Percentiles rank a stretch among this genome's conserved stretches.
Conservation (phyloP, 2,797 vertebrate genomes). For the Catostomus latipinnis region DNA sequence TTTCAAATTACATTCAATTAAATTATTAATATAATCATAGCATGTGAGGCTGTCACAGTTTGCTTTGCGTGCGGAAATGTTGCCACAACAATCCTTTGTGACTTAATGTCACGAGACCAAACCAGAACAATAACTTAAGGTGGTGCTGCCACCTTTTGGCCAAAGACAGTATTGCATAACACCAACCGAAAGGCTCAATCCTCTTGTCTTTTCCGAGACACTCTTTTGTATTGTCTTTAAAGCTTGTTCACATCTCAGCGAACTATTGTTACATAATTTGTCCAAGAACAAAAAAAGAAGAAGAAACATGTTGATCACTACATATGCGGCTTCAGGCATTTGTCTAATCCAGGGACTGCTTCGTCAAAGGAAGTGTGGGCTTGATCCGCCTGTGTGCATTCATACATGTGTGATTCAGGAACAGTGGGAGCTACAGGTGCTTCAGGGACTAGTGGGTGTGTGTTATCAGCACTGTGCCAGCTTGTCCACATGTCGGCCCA, state of each 20-base stretch:
- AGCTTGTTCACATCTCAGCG: background rate
- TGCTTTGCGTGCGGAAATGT: conserved; percentile 27
- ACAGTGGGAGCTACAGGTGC: conserved; percentile 22
- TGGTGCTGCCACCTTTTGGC: conserved; percentile 42
- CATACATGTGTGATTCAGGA: conserved; percentile 13
- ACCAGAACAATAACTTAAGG: background rate
- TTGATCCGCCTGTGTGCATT: background rate
- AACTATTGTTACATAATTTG: conserved; percentile 43
- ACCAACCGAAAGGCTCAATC: background rate
- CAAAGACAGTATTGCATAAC: background rate
- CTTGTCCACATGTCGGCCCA: conserved; percentile 7
- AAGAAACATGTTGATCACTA: conserved; percentile 18
- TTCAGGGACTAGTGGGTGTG: conserved; percentile 37
- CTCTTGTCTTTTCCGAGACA: conserved; percentile 2
- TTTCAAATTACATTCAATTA: conserved; percentile 16
- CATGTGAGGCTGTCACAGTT: background rate
- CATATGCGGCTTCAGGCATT: conserved; percentile 6
- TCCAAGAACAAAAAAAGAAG: conserved; percentile 7
- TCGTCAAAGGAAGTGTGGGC: conserved; percentile 11
- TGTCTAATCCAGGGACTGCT: background rate
- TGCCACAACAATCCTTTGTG: conserved; percentile 46
- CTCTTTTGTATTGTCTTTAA: conserved; percentile 10
- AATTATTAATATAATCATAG: conserved; percentile 7
- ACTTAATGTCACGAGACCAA: conserved; percentile 35
- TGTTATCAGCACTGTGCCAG: conserved; percentile 29